Evolutionary conservation across 2,797 vertebrate species (phyloP), one percentile per base, ranked within the genome.

Genomic region (Gallinago solitaria): DNA sequence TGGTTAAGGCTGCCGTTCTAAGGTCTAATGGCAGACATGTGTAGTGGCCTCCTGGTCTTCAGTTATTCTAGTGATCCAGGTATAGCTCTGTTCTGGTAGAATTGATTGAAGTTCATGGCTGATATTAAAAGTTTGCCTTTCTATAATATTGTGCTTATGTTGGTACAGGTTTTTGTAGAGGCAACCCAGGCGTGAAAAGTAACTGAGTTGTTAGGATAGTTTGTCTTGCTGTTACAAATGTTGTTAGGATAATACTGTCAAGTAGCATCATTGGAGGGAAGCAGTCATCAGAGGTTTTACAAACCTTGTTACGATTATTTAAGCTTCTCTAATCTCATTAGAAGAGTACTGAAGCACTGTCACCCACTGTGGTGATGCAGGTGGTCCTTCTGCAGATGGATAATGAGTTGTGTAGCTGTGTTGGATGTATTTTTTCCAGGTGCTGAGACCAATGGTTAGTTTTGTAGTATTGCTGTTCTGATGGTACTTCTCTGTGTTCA

Each of bases 21-120:
- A 54, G 24, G 48, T 56, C 23, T 61, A 12, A 48, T 0, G 1
- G 20, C 19, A 47, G 8, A 5, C 30, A 0, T 35, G 9, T 24
- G 7, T 61, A 47, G 41, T 20, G 23, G 35, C 16, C 33, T 83
- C 15, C 9, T 4, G 2, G 9, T 57, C 16, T 60, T 57, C 25
- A 19, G 3, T 67, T 57, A 43, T 28, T 45, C 8, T 60, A 27
- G 19, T 48, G 8, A 43, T 61, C 16, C 11, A 59, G 4, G 13
- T 68, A 4, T 14, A 73, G 33, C 10, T 80, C 54, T 48, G 53
- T 48, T 71, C 30, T 43, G 27, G 24, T 43, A 43, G 65, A 53
- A 51, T 1, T 48, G 30, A 30, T n/a, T 51, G 37, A 73, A 48
- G 18, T 32, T 90, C 12, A 11, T 32, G 32, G 27, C 28, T 39